phyloP scores from a whole-genome alignment of 2,888 invertebrate species.

The Cephus rjabovi region DNA sequence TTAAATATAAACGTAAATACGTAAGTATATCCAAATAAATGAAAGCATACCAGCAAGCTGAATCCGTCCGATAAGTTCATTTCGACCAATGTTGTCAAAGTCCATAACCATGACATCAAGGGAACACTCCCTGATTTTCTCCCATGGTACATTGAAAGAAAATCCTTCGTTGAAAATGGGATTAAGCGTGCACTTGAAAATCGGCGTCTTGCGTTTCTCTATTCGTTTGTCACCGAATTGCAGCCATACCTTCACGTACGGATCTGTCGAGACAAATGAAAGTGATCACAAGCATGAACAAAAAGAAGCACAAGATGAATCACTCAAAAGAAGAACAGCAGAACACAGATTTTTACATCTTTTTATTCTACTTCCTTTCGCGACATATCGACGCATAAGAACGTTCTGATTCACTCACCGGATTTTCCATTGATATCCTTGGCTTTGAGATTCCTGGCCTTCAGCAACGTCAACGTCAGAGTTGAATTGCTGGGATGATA shows the following conservation, averaged over 20 bases:
- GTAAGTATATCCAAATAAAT: neutral
- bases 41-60: constrained; percentile 81
- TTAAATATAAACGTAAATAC: neutral
- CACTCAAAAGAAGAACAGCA: neutral
- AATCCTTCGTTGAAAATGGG: constrained; percentile 97
- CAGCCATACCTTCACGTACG: constrained; percentile 98
- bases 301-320: neutral
- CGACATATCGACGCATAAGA: neutral
- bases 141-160: constrained; percentile 96
- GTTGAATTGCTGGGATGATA: constrained; percentile 97
- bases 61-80: constrained; percentile 93
- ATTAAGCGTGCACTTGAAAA: constrained; percentile 93
- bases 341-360: neutral
- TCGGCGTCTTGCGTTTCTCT: constrained; percentile 95
- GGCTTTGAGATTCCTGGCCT: constrained; percentile 94
- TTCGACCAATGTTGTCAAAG: constrained; percentile 95
- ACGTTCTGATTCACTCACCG: constrained; percentile 69
- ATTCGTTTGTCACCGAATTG: constrained; percentile 95
- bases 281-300: neutral
- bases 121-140: constrained; percentile 94
- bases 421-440: constrained; percentile 97
- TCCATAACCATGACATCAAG: constrained; percentile 97
- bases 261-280: constrained; percentile 74
- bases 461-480: constrained; percentile 88
- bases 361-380: neutral